phyloP scores from a whole-genome alignment of 2,888 invertebrate species.

The Ariolimax columbianus region DNA sequence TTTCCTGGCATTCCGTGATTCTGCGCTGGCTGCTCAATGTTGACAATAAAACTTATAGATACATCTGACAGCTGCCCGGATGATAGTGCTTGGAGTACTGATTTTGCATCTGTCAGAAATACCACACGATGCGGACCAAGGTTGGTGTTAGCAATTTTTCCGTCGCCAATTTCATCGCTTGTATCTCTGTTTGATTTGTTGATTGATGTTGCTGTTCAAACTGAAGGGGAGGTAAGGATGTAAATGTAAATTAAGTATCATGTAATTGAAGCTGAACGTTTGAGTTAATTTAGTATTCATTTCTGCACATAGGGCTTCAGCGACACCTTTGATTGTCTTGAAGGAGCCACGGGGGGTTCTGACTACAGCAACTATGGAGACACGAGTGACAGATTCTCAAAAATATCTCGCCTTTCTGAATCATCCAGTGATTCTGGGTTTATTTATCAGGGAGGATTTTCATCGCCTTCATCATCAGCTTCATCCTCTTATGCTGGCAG shows the following conservation, averaged over 20 bases:
- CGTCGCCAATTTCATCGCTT: too few relatives aligned
- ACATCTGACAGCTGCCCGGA: too few relatives aligned
- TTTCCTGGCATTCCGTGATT: too few relatives aligned
- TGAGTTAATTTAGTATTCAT: slow-evolving; percentile 5
- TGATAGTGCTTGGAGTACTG: too few relatives aligned
- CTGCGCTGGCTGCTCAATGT: too few relatives aligned
- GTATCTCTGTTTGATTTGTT: too few relatives aligned
- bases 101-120: too few relatives aligned
- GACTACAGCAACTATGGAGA: slow-evolving; percentile 31
- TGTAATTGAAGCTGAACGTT: too few relatives aligned
- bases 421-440: slow-evolving; percentile 51
- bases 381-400: slow-evolving; percentile 15
- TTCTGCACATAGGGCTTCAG: slow-evolving; percentile 66
- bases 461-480: slow-evolving; percentile 27
- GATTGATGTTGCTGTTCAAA: too few relatives aligned
- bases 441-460: slow-evolving; percentile 37
- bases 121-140: too few relatives aligned
- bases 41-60: too few relatives aligned
- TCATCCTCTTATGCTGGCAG: slow-evolving; percentile 39
- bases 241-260: not conserved
- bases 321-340: slow-evolving; percentile 72
- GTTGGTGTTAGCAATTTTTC: too few relatives aligned
- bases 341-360: slow-evolving; percentile 74
- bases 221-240: not conserved
- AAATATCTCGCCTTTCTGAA: slow-evolving; percentile 42